These are phyloP conservation scores for Harpalus rufipes DNA, from an alignment of 2,888 invertebrate species.

Conservation along the genomic window DNA sequence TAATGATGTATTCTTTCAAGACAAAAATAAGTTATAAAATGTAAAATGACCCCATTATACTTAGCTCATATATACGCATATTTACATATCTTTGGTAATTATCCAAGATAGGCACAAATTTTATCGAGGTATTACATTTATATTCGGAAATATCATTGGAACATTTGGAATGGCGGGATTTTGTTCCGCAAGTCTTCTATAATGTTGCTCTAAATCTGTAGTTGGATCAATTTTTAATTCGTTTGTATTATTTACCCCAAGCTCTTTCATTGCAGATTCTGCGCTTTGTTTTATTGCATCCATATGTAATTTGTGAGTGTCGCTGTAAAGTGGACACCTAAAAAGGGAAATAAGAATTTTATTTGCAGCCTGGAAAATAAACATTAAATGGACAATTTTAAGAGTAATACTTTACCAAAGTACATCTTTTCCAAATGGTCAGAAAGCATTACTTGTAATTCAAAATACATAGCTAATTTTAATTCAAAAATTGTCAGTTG, in stretches of 20 bases:
- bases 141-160: not conserved
- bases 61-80: not conserved
- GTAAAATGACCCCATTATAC: too few relatives aligned
- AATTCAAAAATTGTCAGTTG: too few relatives aligned
- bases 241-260: slow-evolving; percentile 72
- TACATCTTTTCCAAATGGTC: too few relatives aligned
- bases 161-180: slow-evolving; percentile 27
- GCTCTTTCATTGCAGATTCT: slow-evolving; percentile 73
- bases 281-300: slow-evolving; percentile 76
- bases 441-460: too few relatives aligned
- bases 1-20: too few relatives aligned
- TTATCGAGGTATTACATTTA: slow-evolving; percentile 27
- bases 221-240: slow-evolving; percentile 75
- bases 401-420: too few relatives aligned
- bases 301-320: slow-evolving; percentile 75
- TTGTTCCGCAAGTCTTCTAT: slow-evolving; percentile 38
- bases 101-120: slow-evolving; percentile 3
- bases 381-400: too few relatives aligned
- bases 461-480: too few relatives aligned
- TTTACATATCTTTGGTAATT: slow-evolving; percentile 23
- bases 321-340: slow-evolving; percentile 77
- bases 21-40: too few relatives aligned
- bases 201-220: slow-evolving; percentile 54
- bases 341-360: slow-evolving; percentile 51
- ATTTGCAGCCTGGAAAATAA: too few relatives aligned